Evolutionary conservation across 2,797 vertebrate genomes (phyloP).

Genomic region (Siniperca scherzeri): DNA sequence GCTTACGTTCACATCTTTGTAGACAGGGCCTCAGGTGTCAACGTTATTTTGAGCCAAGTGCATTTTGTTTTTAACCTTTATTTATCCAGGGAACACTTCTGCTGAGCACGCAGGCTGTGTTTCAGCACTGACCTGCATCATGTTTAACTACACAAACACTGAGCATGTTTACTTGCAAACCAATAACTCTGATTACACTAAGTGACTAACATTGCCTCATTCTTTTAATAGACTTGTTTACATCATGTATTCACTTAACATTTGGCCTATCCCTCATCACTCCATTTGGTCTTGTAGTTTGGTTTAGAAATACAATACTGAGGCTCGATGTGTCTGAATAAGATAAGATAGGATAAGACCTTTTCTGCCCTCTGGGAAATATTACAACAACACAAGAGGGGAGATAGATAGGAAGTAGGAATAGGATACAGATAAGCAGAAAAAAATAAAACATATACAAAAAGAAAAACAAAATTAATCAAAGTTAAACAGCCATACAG

Average conservation of each 20-base stretch:
- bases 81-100: slow-evolving; percentile 14
- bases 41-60: slow-evolving; percentile 17
- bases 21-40: slow-evolving; percentile 10
- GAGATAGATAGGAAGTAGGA: not conserved
- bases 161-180: slow-evolving; percentile 11
- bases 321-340: not conserved
- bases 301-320: not conserved
- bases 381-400: not conserved
- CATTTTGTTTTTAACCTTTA: slow-evolving; percentile 33
- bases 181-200: not conserved
- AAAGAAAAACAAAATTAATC: not conserved
- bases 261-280: not conserved
- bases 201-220: not conserved
- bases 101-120: slow-evolving; percentile 40
- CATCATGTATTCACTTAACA: not conserved
- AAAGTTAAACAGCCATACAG: not conserved
- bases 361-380: not conserved
- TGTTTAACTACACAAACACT: not conserved
- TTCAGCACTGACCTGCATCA: slow-evolving; percentile 20
- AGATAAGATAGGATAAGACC: not conserved
- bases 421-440: no score
- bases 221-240: not conserved
- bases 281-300: not conserved
- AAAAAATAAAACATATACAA: not conserved
- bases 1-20: slow-evolving; percentile 6